phyloP scores from a whole-genome alignment of 2,797 vertebrate genomes.

The Gymnoscopelus braueri region DNA sequence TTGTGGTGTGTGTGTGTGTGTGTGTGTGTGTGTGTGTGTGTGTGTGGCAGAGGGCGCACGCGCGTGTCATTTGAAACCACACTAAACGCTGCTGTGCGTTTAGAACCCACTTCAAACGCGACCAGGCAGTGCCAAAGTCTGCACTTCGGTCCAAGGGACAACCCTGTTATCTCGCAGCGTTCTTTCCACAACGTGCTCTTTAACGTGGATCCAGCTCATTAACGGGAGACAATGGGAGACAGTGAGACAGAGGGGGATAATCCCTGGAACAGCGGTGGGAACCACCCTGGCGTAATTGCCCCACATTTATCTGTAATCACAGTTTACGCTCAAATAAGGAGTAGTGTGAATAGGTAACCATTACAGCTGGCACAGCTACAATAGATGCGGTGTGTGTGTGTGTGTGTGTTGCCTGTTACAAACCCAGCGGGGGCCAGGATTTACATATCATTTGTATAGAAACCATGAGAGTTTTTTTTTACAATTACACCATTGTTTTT shows the following conservation, averaged over 20 bases:
- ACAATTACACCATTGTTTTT: neutral
- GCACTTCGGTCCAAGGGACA: conserved; percentile 17
- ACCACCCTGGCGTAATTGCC: conserved; percentile 70
- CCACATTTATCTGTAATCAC: conserved; percentile 77
- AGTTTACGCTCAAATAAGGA: conserved; percentile 68
- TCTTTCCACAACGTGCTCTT: conserved; percentile 25
- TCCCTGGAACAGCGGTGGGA: conserved; percentile 49
- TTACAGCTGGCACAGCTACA: conserved; percentile 62
- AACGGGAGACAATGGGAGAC: conserved; percentile 57
- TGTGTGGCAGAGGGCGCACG: neutral
- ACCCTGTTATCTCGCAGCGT: conserved; percentile 19
- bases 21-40: neutral
- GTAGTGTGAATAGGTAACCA: conserved; percentile 66
- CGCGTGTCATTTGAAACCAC: conserved; percentile 7
- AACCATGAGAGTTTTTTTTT: neutral
- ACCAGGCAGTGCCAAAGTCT: conserved; percentile 3
- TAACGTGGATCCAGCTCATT: conserved; percentile 49
- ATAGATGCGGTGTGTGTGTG: conserved; percentile 33
- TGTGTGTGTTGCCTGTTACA: too few relatives aligned
- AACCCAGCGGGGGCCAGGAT: conserved; percentile 41
- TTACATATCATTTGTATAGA: conserved; percentile 3
- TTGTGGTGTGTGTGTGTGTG: neutral
- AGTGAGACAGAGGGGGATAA: conserved; percentile 52
- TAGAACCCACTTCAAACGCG: conserved; percentile 29
- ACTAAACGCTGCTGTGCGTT: conserved; percentile 24